Percentiles rank a stretch among this genome's conserved stretches.
These are phyloP conservation scores for Xestia xanthographa DNA, from an alignment of 2,888 invertebrate species.

Conservation along the genomic window DNA sequence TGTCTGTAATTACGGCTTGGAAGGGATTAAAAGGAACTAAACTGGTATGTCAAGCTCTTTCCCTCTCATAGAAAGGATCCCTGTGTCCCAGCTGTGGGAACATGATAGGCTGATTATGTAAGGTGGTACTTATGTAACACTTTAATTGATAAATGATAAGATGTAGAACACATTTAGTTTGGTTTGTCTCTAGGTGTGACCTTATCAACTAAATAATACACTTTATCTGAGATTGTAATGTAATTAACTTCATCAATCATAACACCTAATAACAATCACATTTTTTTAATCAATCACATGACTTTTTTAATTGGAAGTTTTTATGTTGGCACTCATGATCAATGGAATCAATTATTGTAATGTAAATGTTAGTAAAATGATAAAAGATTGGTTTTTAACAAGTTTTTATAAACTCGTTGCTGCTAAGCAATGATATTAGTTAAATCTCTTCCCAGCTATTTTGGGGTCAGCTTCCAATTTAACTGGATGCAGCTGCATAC, in stretches of 20 bases:
- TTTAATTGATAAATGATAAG: slow-evolving; percentile 44
- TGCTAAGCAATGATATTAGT: neutral
- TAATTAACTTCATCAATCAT: slow-evolving; percentile 65
- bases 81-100: neutral
- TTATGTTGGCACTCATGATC: slow-evolving; percentile 48
- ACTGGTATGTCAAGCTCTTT: neutral
- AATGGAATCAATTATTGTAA: slow-evolving; percentile 24
- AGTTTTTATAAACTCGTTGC: neutral
- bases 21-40: neutral
- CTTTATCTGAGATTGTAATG: slow-evolving; percentile 51
- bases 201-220: slow-evolving; percentile 48
- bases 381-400: neutral
- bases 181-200: slow-evolving; percentile 28
- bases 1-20: too few species aligned
- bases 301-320: slow-evolving; percentile 49
- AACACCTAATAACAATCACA: slow-evolving; percentile 63
- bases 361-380: neutral
- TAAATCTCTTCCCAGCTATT: too few species aligned
- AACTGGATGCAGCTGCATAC: too few species aligned
- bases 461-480: too few species aligned
- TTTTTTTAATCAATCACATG: slow-evolving; percentile 73
- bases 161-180: slow-evolving; percentile 11
- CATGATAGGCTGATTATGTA: neutral
- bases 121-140: neutral
- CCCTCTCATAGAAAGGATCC: neutral